These are phyloP conservation scores for Acronicta psi DNA, from an alignment of 2,888 invertebrate genomes.

Conservation along the genomic window DNA sequence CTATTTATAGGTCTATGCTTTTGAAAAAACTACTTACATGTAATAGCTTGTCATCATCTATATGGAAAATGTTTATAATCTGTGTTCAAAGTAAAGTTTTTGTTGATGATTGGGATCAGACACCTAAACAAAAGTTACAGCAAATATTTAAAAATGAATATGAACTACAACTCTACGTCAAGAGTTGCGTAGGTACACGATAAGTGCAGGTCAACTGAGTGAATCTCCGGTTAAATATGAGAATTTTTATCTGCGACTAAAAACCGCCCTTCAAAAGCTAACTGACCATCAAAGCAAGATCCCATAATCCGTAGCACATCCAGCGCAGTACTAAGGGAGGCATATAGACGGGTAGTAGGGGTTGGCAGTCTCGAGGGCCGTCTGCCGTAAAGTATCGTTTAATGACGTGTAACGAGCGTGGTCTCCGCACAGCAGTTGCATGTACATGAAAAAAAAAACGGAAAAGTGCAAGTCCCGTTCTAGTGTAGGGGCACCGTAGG, in stretches of 20 bases:
- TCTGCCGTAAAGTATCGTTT: conserved; percentile 89
- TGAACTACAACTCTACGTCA: too few species aligned
- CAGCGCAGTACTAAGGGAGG: conserved; percentile 65
- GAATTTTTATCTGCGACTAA: neutral
- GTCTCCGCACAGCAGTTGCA: conserved; percentile 75
- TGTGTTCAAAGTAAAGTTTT: too few species aligned
- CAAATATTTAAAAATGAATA: too few species aligned
- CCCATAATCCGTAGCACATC: conserved; percentile 60
- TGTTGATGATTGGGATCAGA: too few species aligned
- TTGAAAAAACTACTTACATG: too few species aligned
- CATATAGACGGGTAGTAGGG: conserved; percentile 65
- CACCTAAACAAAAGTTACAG: too few species aligned
- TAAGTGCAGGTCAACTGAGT: neutral
- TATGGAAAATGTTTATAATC: too few species aligned
- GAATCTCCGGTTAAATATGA: neutral
- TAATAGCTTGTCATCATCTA: too few species aligned
- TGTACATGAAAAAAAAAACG: conserved; percentile 72
- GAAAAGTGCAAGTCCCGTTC: conserved; percentile 46
- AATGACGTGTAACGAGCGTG: conserved; percentile 88
- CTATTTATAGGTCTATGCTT: too few species aligned
- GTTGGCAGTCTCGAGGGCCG: conserved; percentile 87
- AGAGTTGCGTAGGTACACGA: too few species aligned
- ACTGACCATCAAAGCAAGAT: conserved; percentile 38
- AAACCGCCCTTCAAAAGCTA: conserved; percentile 25
- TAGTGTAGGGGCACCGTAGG: conserved; percentile 42